Conservation (phyloP, 2,888 invertebrate species). For the Brachyptera putata region DNA sequence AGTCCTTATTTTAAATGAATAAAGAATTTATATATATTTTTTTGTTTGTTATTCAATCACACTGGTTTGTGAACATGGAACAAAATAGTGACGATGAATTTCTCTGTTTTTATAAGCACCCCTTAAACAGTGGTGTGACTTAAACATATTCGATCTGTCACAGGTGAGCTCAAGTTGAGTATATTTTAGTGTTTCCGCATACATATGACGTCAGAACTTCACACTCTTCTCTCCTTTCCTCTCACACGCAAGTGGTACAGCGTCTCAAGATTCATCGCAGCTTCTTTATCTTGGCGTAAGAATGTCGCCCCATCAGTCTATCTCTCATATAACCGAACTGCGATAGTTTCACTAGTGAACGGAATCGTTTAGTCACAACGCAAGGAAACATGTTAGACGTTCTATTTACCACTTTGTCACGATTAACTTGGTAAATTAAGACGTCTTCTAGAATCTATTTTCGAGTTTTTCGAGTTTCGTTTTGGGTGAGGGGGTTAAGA, state of each 20-base stretch:
- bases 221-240: neutral
- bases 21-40: too few species aligned
- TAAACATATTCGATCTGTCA: too few species aligned
- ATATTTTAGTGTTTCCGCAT: too few species aligned
- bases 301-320: constrained; percentile 14
- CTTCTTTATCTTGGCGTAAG: constrained; percentile 10
- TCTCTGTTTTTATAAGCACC: too few species aligned
- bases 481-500: neutral
- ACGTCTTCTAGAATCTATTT: constrained; percentile 4
- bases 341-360: constrained; percentile 8
- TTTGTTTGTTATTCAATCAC: too few species aligned
- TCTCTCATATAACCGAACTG: constrained; percentile 6
- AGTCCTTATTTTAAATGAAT: too few species aligned
- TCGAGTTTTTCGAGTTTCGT: neutral
- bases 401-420: constrained; percentile 15
- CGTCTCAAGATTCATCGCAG: constrained; percentile 11
- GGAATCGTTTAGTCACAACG: constrained; percentile 17
- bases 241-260: neutral
- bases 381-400: constrained; percentile 12
- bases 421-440: constrained; percentile 7
- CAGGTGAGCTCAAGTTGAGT: too few species aligned
- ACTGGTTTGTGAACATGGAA: too few species aligned
- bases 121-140: too few species aligned
- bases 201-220: too few species aligned
- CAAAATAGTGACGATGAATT: too few species aligned